These are phyloP conservation scores for Alauda arvensis DNA, from an alignment of 2,797 vertebrate species.

Conservation along the genomic window DNA sequence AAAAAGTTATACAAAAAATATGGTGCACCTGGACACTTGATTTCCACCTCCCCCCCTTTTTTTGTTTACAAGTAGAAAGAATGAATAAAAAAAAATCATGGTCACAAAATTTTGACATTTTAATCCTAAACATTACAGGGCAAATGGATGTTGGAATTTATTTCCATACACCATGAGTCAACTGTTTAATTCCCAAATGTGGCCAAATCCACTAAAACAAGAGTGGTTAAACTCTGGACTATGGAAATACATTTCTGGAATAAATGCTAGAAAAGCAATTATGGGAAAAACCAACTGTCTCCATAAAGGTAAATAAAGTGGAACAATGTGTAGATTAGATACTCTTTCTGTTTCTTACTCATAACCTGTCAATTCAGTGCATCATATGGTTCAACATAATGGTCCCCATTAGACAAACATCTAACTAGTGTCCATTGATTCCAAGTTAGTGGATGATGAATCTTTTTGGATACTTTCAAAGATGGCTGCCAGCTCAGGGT, in stretches of 20 bases:
- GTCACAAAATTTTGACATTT: constrained; percentile 78
- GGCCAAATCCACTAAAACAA: constrained; percentile 73
- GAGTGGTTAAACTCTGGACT: constrained; percentile 73
- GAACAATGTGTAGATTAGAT: constrained; percentile 83
- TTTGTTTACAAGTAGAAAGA: constrained; percentile 67
- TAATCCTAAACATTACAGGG: constrained; percentile 81
- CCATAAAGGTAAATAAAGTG: constrained; percentile 78
- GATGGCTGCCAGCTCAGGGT: constrained; percentile 97
- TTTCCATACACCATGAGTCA: constrained; percentile 71
- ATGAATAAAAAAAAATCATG: constrained; percentile 72
- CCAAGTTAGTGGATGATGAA: constrained; percentile 95
- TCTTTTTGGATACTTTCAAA: constrained; percentile 99
- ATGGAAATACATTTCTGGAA: constrained; percentile 81
- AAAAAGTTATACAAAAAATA: constrained; percentile 74
- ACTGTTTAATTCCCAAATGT: constrained; percentile 79
- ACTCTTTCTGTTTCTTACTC: constrained; percentile 76
- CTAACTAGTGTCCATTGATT: constrained; percentile 99
- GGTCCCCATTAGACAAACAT: constrained; percentile 74
- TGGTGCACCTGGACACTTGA: constrained; percentile 42
- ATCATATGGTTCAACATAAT: constrained; percentile 84
- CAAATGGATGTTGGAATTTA: constrained; percentile 73
- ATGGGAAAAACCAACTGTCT: constrained; percentile 80
- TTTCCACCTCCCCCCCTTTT: not conserved
- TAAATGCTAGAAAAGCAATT: constrained; percentile 82
- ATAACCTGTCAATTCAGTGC: constrained; percentile 91